Conservation (phyloP, 2,797 vertebrate species). For the Corythornis leucogaster region DNA sequence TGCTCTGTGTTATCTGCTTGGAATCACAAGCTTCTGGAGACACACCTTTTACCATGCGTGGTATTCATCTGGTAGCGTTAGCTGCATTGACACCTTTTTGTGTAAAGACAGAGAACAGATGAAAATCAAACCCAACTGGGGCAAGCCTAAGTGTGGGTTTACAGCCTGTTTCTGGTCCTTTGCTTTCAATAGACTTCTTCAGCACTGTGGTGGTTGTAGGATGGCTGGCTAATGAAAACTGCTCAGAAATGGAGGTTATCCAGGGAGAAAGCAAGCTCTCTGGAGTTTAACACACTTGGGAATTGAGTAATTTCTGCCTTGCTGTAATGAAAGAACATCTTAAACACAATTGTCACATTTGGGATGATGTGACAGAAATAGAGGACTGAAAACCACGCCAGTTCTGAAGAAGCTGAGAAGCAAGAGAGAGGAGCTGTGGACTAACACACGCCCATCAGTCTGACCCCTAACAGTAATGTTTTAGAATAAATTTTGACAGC, state of each 20-base stretch:
- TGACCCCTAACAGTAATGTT: background rate
- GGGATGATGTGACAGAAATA: background rate
- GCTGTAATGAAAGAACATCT: background rate
- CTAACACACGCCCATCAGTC: background rate
- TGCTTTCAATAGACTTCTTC: background rate
- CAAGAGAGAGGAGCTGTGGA: background rate
- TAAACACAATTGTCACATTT: background rate
- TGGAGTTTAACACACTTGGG: background rate
- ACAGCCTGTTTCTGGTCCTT: background rate
- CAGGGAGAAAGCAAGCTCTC: background rate
- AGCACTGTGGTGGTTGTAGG: background rate
- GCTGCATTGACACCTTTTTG: background rate
- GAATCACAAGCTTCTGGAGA: background rate
- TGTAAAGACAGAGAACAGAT: background rate
- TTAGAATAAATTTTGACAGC: background rate
- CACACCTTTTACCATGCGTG: background rate
- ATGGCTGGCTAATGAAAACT: background rate
- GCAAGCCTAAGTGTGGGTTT: background rate
- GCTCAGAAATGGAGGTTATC: background rate
- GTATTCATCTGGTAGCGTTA: background rate
- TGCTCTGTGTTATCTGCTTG: background rate
- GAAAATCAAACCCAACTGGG: background rate
- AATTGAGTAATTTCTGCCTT: background rate
- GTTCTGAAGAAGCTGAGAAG: background rate
- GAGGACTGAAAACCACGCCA: background rate